These are phyloP conservation scores for Alosa alosa DNA, from an alignment of 2,113 vertebrate species.

Conservation along the genomic window DNA sequence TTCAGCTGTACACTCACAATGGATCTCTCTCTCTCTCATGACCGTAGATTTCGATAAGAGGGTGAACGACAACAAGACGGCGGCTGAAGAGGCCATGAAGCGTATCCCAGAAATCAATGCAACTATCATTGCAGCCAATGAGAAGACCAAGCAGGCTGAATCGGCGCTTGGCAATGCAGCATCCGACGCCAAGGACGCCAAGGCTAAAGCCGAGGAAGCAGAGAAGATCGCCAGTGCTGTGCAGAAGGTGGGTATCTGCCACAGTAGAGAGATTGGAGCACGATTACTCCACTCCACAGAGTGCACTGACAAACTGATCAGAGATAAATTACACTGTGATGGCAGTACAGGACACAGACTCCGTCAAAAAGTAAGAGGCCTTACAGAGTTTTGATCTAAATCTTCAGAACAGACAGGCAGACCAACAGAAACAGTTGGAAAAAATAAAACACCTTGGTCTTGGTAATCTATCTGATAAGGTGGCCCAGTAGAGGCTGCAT, in stretches of 20 bases:
- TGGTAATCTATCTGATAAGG: too few relatives aligned
- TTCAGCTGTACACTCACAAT: background rate
- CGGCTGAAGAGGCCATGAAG: conserved; percentile 86
- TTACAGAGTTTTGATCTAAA: background rate
- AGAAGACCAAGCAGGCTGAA: conserved; percentile 86
- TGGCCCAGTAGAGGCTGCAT: too few relatives aligned
- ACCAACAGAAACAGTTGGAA: background rate
- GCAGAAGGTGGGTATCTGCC: conserved; percentile 76
- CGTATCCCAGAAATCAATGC: conserved; percentile 86
- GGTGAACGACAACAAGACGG: conserved; percentile 96
- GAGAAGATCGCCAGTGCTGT: conserved; percentile 83
- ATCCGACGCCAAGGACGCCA: conserved; percentile 83
- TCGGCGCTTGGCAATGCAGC: conserved; percentile 82
- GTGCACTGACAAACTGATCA: background rate
- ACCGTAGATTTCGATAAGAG: conserved; percentile 86
- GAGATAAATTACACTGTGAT: background rate
- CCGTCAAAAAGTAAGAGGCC: too few relatives aligned
- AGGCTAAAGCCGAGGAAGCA: conserved; percentile 81
- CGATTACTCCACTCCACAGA: too few relatives aligned
- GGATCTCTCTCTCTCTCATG: background rate
- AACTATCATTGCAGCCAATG: conserved; percentile 84
- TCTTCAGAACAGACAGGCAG: background rate
- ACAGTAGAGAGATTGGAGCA: background rate
- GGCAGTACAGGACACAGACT: background rate
- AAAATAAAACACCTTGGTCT: too few relatives aligned